Evolutionary conservation across 2,888 invertebrate genomes (phyloP).

Genomic region (Acleris holmiana): DNA sequence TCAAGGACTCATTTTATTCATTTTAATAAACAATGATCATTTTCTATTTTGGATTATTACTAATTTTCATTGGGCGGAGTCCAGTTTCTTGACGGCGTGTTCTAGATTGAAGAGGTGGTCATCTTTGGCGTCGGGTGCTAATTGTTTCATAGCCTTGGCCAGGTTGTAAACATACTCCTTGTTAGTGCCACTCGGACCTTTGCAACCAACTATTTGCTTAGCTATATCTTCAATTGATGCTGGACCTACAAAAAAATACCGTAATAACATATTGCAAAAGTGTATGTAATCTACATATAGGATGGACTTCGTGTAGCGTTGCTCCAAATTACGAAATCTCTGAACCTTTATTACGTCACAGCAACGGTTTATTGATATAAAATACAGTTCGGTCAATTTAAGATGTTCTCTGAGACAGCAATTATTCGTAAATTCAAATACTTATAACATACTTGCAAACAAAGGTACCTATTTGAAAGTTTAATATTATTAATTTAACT

Average conservation of each 20-base stretch:
- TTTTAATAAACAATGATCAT: not conserved
- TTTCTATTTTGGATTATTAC: conserved; percentile 9
- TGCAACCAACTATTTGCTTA: conserved; percentile 87
- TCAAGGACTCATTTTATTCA: not conserved
- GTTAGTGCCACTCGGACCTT: conserved; percentile 95
- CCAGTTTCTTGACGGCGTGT: conserved; percentile 64
- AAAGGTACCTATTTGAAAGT: too few relatives aligned
- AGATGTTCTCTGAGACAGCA: too few relatives aligned
- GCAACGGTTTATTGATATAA: too few relatives aligned
- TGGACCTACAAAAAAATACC: conserved; percentile 82
- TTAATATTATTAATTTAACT: too few relatives aligned
- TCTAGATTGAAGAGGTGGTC: conserved; percentile 91
- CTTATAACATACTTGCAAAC: too few relatives aligned
- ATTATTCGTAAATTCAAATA: too few relatives aligned
- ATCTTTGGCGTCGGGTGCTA: conserved; percentile 90
- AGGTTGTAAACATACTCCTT: conserved; percentile 95
- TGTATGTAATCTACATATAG: too few relatives aligned
- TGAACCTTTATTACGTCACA: too few relatives aligned
- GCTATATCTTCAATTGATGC: conserved; percentile 92
- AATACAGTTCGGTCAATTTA: too few relatives aligned
- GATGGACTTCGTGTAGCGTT: too few relatives aligned
- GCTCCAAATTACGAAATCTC: too few relatives aligned
- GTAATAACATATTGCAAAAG: too few relatives aligned
- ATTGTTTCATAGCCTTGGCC: conserved; percentile 89
- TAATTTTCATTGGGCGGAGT: conserved; percentile 43